phyloP scores from a whole-genome alignment of 2,113 vertebrate genomes.

The Okapia johnstoni region DNA sequence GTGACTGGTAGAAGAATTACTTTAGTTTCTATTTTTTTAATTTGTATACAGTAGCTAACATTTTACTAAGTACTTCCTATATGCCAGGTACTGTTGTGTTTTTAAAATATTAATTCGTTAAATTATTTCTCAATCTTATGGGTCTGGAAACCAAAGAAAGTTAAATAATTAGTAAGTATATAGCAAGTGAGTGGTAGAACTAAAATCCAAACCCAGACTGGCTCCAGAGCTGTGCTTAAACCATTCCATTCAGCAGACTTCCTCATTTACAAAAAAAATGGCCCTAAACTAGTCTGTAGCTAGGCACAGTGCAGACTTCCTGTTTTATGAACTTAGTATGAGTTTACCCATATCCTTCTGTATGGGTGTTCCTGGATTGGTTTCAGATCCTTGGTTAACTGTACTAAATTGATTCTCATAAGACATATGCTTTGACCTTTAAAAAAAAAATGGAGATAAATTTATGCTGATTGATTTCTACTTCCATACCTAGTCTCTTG shows the following conservation, averaged over 20 bases:
- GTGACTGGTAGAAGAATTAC: fast-evolving
- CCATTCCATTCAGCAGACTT: not conserved
- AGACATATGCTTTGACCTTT: not conserved
- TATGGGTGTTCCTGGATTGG: not conserved
- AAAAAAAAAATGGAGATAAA: not conserved
- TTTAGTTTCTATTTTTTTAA: not conserved
- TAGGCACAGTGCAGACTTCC: not conserved
- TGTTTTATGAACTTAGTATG: not conserved
- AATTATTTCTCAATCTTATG: not conserved
- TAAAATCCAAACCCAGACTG: not conserved
- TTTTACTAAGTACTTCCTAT: not conserved
- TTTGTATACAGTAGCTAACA: not conserved
- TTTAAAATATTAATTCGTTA: not conserved
- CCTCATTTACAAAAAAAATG: not conserved
- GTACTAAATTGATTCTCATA: not conserved
- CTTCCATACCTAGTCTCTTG: not conserved
- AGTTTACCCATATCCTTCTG: not conserved
- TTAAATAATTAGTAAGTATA: not conserved
- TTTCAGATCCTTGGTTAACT: not conserved
- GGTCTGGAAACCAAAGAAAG: not conserved
- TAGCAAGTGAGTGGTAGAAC: not conserved
- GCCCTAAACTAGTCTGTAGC: not conserved
- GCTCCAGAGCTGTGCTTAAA: not conserved
- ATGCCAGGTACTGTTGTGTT: not conserved
- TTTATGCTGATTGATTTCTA: not conserved